phyloP scores from a whole-genome alignment of 2,797 vertebrate species.

The Ceryle rudis region DNA sequence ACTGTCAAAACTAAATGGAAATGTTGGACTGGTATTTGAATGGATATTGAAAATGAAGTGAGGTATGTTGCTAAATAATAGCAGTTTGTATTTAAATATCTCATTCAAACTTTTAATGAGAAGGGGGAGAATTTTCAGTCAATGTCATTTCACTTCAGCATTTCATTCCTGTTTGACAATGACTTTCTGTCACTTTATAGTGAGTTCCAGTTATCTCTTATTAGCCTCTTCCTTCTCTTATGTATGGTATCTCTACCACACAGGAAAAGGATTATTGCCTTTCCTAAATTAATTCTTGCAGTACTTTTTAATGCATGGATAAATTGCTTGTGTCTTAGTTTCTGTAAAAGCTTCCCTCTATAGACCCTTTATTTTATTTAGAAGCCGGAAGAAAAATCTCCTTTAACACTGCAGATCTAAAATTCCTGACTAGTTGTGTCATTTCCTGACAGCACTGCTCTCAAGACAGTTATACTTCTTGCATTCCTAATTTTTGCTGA shows the following conservation, averaged over 20 bases:
- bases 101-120: background rate
- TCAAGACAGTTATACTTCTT: slow-evolving; percentile 1
- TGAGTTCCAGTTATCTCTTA: slow-evolving; percentile 39
- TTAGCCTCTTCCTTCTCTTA: background rate
- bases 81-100: background rate
- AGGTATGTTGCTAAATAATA: background rate
- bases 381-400: background rate
- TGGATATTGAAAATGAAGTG: background rate
- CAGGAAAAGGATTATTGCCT: slow-evolving; percentile 48
- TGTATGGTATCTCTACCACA: slow-evolving; percentile 12
- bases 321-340: slow-evolving; percentile 52
- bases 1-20: background rate
- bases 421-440: slow-evolving; percentile 12
- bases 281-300: slow-evolving; percentile 42
- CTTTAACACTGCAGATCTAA: background rate
- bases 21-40: background rate
- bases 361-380: background rate
- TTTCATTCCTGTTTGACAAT: background rate
- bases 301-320: slow-evolving; percentile 19
- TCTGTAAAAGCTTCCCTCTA: background rate
- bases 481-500: slow-evolving; percentile 37
- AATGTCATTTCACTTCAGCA: background rate
- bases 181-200: slow-evolving; percentile 10
- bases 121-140: background rate
- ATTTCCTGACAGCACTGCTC: background rate